These are phyloP conservation scores for Nemapogon koenigi DNA, from an alignment of 2,888 invertebrate species.

Conservation along the genomic window DNA sequence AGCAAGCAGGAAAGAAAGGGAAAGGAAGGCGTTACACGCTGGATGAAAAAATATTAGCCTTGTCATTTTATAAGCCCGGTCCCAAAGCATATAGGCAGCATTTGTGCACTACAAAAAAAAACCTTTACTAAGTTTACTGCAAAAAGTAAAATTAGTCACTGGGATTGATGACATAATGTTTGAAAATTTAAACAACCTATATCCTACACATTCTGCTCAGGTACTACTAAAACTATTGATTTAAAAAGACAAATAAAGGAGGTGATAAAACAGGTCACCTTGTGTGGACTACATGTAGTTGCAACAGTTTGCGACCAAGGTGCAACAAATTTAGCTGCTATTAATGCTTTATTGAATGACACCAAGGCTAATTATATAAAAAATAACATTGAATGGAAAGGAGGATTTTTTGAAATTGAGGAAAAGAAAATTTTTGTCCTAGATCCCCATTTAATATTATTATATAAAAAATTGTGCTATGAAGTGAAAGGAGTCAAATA, in stretches of 20 bases:
- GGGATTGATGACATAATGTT: constrained; percentile 16
- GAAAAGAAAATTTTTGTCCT: constrained; percentile 11
- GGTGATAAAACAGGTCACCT: constrained; percentile 12
- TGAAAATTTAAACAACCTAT: constrained; percentile 15
- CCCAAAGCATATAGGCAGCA: constrained; percentile 12
- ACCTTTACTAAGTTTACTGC: constrained; percentile 14
- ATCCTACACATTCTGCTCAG: constrained; percentile 13
- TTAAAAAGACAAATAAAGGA: constrained; percentile 10
- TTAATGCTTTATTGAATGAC: constrained; percentile 12
- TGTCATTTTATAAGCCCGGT: constrained; percentile 13
- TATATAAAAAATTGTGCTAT: constrained; percentile 13
- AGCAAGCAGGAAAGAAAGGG: not conserved
- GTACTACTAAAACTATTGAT: constrained; percentile 11
- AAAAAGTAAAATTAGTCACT: constrained; percentile 12
- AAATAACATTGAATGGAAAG: constrained; percentile 3
- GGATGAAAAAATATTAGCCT: constrained; percentile 15
- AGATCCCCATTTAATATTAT: constrained; percentile 12
- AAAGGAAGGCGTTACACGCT: not conserved
- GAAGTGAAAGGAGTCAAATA: constrained; percentile 10
- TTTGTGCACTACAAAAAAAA: constrained; percentile 14
- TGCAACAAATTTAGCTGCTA: constrained; percentile 14
- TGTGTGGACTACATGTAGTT: constrained; percentile 13
- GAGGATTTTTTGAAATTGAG: constrained; percentile 4
- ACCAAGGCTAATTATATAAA: constrained; percentile 13
- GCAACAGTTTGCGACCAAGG: constrained; percentile 18